These are phyloP conservation scores for Muntiacus reevesi DNA, from an alignment of 2,113 vertebrate genomes.

Conservation along the genomic window DNA sequence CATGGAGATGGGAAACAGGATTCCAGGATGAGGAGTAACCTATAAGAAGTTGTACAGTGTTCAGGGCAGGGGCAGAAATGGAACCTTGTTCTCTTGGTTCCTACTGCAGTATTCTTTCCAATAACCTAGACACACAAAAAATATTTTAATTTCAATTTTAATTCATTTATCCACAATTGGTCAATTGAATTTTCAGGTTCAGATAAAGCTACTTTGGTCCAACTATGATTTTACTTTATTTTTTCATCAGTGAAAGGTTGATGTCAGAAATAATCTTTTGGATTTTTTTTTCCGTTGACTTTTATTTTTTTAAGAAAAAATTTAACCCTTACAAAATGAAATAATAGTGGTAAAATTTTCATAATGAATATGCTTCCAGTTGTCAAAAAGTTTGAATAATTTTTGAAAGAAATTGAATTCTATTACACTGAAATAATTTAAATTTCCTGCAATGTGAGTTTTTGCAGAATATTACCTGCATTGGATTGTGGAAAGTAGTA, in stretches of 20 bases:
- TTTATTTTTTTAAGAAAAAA: background rate
- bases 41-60: background rate
- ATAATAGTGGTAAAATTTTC: background rate
- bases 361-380: background rate
- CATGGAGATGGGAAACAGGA: background rate
- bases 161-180: background rate
- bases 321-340: slow-evolving; percentile 1
- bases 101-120: background rate
- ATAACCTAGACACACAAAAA: background rate
- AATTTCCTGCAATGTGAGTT: background rate
- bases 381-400: background rate
- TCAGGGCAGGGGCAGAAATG: background rate
- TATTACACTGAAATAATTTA: background rate
- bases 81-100: background rate
- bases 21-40: background rate
- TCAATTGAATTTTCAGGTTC: background rate
- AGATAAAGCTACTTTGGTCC: background rate
- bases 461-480: background rate
- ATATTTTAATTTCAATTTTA: background rate
- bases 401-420: background rate
- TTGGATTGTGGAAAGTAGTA: background rate
- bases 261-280: background rate
- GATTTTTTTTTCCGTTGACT: slow-evolving; percentile 24
- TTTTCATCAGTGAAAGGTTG: background rate
- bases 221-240: background rate